A percentile compares a stretch with the other conserved stretches of the same genome.
These are phyloP conservation scores for Prunella himalayana DNA, from an alignment of 2,113 vertebrate genomes.

Conservation along the genomic window DNA sequence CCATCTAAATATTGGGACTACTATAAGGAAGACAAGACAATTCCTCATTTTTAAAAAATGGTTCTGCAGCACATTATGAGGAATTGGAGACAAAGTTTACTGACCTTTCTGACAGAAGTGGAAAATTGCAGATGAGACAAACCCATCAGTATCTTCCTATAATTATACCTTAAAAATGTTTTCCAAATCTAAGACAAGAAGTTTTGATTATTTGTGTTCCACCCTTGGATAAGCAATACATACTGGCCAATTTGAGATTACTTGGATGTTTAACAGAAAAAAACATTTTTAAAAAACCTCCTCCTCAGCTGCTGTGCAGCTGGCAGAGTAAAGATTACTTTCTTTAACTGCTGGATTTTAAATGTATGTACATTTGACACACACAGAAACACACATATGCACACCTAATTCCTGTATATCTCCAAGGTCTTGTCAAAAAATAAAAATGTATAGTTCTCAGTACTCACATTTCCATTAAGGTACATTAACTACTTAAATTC, in stretches of 20 bases:
- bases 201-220: background rate
- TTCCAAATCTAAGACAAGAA: background rate
- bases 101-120: background rate
- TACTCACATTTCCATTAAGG: background rate
- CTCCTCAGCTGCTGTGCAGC: background rate
- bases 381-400: background rate
- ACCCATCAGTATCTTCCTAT: background rate
- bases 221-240: background rate
- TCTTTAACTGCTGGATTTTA: background rate
- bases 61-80: background rate
- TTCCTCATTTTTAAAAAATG: background rate
- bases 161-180: background rate
- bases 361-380: background rate
- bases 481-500: background rate
- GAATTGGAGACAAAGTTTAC: background rate
- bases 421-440: background rate
- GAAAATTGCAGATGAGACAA: background rate
- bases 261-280: background rate
- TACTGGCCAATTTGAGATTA: background rate
- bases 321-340: background rate
- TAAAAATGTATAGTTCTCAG: background rate
- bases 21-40: background rate
- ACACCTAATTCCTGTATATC: background rate
- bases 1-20: background rate
- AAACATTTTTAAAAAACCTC: fast-evolving